Evolutionary conservation across 2,888 invertebrate species (phyloP).

Genomic region (Pristionchus japonicus): DNA sequence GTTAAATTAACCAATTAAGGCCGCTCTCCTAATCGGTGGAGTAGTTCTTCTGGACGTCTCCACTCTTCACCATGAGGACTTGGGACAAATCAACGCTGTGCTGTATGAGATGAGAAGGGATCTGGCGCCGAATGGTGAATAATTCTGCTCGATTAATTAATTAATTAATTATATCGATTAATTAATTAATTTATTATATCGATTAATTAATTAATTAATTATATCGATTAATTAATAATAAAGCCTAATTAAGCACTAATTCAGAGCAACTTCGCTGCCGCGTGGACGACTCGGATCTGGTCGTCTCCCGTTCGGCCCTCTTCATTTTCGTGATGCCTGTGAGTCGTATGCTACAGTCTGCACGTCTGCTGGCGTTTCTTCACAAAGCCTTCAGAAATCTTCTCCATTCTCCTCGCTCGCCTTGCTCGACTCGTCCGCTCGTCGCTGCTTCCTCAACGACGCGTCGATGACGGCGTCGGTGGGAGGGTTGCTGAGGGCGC

Average conservation of each 20-base stretch:
- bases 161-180: too few relatives aligned
- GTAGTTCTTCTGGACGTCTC: conserved; percentile 25
- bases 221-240: too few relatives aligned
- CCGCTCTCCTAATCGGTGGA: conserved; percentile 30
- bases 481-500: not conserved
- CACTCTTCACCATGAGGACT: not conserved
- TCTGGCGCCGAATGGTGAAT: not conserved
- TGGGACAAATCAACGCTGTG: conserved; percentile 11
- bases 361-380: not conserved
- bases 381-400: not conserved
- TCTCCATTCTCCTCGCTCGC: not conserved
- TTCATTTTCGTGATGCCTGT: not conserved
- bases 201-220: too few relatives aligned
- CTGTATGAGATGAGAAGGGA: conserved; percentile 44
- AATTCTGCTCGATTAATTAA: too few relatives aligned
- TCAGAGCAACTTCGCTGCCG: conserved; percentile 41
- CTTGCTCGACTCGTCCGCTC: not conserved
- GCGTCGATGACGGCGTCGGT: not conserved
- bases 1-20: not conserved
- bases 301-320: conserved; percentile 27
- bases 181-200: not conserved
- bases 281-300: conserved; percentile 38
- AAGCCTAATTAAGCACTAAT: too few relatives aligned
- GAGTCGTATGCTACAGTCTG: not conserved
- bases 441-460: not conserved